Conservation (phyloP, 2,113 vertebrate species). For the Equus quagga region DNA sequence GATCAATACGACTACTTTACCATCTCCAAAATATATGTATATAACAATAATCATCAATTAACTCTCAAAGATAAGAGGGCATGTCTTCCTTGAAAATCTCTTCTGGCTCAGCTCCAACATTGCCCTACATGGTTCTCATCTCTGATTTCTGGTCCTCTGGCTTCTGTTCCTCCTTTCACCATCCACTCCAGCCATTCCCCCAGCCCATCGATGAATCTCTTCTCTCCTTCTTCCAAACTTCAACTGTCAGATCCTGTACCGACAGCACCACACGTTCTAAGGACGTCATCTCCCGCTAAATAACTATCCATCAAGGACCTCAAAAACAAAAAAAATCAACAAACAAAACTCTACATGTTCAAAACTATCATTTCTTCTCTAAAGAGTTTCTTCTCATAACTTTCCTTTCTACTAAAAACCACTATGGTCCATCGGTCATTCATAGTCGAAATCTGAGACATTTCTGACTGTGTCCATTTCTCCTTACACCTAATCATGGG, state of each 20-base stretch:
- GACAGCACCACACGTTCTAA: not conserved
- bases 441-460: not conserved
- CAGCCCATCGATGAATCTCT: not conserved
- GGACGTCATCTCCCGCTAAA: not conserved
- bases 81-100: constrained; percentile 11
- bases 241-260: constrained; percentile 1
- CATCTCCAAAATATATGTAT: not conserved
- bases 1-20: not conserved
- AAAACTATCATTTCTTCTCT: not conserved
- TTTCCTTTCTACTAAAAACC: constrained; percentile 18
- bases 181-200: not conserved
- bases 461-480: not conserved
- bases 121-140: not conserved
- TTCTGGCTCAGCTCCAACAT: not conserved
- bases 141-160: not conserved
- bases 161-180: not conserved
- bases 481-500: not conserved
- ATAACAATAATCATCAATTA: not conserved
- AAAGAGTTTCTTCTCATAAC: not conserved
- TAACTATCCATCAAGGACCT: not conserved
- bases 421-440: not conserved
- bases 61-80: not conserved
- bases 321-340: constrained; percentile 8
- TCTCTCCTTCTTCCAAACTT: not conserved
- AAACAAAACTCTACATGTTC: not conserved